These are phyloP conservation scores for Gnatocerus cornutus DNA, from an alignment of 2,888 invertebrate species.

Conservation along the genomic window DNA sequence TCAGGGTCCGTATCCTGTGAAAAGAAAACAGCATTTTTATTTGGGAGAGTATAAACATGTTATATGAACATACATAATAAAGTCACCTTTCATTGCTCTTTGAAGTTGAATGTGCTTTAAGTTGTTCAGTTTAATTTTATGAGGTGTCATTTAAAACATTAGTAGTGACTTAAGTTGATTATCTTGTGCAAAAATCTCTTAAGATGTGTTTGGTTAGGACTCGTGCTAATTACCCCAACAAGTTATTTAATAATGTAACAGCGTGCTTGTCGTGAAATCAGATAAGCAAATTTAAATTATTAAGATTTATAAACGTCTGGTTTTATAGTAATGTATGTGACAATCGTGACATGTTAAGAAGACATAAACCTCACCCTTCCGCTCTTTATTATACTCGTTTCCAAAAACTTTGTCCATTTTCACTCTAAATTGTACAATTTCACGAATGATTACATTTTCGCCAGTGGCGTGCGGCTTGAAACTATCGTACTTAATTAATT, in stretches of 20 bases:
- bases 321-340: slow-evolving; percentile 23
- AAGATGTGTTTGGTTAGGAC: slow-evolving; percentile 25
- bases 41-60: too few species aligned
- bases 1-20: too few species aligned
- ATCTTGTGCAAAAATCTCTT: slow-evolving; percentile 1
- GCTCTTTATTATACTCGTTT: slow-evolving; percentile 18
- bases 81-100: too few species aligned
- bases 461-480: slow-evolving; percentile 17
- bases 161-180: too few species aligned
- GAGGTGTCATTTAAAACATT: too few species aligned
- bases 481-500: slow-evolving; percentile 30
- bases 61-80: too few species aligned
- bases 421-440: slow-evolving; percentile 18
- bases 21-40: too few species aligned
- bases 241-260: slow-evolving; percentile 24
- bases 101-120: too few species aligned
- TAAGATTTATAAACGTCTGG: slow-evolving; percentile 28
- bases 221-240: slow-evolving; percentile 30
- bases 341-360: slow-evolving; percentile 22
- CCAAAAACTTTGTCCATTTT: slow-evolving; percentile 26
- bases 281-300: slow-evolving; percentile 33
- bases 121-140: too few species aligned
- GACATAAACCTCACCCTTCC: slow-evolving; percentile 33
- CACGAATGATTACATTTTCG: slow-evolving; percentile 24
- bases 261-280: slow-evolving; percentile 26